These are phyloP conservation scores for Halesus radiatus DNA, from an alignment of 1,140 invertebrate species.

Conservation along the genomic window DNA sequence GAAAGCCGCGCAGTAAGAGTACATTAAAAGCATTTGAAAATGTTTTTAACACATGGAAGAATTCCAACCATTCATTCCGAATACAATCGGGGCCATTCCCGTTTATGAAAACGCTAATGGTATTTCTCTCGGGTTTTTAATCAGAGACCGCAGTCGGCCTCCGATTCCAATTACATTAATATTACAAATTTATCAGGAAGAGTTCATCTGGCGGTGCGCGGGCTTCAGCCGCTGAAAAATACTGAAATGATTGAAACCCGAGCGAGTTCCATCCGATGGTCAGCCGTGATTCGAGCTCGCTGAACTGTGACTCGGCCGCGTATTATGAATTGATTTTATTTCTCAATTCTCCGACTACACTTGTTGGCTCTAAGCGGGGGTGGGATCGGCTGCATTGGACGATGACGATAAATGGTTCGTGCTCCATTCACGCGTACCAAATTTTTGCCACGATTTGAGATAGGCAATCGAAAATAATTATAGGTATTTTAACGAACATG, in stretches of 20 bases:
- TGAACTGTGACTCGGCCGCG: constrained; percentile 4
- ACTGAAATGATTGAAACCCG: constrained; percentile 32
- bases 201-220: constrained; percentile 26
- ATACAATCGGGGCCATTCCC: not conserved
- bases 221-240: constrained; percentile 26
- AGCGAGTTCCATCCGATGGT: constrained; percentile 4
- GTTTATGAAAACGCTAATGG: constrained; percentile 16
- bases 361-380: not conserved
- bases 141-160: not conserved
- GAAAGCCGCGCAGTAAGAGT: too few relatives aligned
- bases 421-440: too few relatives aligned
- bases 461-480: too few relatives aligned
- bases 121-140: constrained; percentile 8
- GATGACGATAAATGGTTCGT: too few relatives aligned
- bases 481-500: too few relatives aligned
- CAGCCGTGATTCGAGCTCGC: constrained; percentile 22
- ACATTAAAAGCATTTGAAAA: not conserved
- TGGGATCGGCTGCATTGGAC: too few relatives aligned
- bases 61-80: too few relatives aligned
- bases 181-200: constrained; percentile 24
- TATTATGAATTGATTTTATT: constrained; percentile 1
- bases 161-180: constrained; percentile 38
- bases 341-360: not conserved
- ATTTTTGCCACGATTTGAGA: too few relatives aligned
- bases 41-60: too few relatives aligned